Percentiles rank a stretch among this genome's conserved stretches.
phyloP scores from a whole-genome alignment of 2,888 invertebrate species.

The Blastobasis adustella region DNA sequence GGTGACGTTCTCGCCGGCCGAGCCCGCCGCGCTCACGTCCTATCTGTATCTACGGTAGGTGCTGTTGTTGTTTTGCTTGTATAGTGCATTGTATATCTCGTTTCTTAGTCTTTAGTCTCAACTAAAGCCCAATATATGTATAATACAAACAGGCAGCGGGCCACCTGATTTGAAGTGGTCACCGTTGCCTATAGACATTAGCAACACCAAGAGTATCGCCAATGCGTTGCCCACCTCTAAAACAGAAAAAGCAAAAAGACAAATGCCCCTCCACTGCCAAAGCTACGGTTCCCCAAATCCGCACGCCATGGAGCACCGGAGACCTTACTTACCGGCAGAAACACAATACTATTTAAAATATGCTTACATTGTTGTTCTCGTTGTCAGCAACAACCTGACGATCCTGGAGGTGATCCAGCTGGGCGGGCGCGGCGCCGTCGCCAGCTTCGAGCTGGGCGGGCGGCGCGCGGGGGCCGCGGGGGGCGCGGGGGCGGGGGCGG shows the following conservation, averaged over 20 bases:
- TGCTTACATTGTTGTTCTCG: background rate
- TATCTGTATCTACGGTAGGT: constrained; percentile 63
- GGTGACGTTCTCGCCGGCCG: constrained; percentile 62
- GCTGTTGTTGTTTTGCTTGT: background rate
- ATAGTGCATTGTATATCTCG: background rate
- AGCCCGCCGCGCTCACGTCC: constrained; percentile 55
- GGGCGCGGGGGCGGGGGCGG: constrained; percentile 35
- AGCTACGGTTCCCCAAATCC: no score
- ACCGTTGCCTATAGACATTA: no score
- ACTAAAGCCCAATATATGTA: background rate
- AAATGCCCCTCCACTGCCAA: no score
- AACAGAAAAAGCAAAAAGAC: no score
- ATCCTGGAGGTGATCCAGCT: constrained; percentile 90
- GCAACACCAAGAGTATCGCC: no score
- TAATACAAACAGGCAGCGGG: no score
- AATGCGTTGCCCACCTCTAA: no score
- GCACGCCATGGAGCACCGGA: no score
- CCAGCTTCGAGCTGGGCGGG: constrained; percentile 91
- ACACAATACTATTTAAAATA: no score
- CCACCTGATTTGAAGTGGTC: no score
- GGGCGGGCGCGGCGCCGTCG: constrained; percentile 88
- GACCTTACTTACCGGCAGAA: no score
- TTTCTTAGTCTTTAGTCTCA: background rate
- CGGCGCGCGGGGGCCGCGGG: constrained; percentile 82
- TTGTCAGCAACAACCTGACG: constrained; percentile 92